Percentiles rank a stretch among this genome's conserved stretches.
Evolutionary conservation across 2,113 vertebrate genomes (phyloP).

Genomic region (Halcyon malimbica): DNA sequence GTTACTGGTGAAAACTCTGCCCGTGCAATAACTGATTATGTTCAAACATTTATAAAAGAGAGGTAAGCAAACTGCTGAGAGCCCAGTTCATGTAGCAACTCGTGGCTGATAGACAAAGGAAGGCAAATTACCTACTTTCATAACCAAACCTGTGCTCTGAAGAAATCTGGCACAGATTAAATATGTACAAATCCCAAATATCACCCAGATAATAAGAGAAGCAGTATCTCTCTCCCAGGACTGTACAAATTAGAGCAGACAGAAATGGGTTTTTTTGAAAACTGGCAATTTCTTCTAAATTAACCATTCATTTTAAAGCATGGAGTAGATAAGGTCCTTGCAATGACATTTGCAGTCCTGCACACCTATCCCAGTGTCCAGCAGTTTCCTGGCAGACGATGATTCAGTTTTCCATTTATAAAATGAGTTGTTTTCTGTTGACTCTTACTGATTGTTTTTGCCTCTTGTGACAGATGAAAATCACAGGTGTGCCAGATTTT

Average conservation of each 20-base stretch:
- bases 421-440: conserved; percentile 31
- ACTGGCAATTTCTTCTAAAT: background rate
- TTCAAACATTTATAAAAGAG: conserved; percentile 46
- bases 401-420: conserved; percentile 60
- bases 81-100: background rate
- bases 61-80: conserved; percentile 51
- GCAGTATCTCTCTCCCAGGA: background rate
- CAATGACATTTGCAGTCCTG: background rate
- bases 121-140: background rate
- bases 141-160: background rate
- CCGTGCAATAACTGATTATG: conserved; percentile 1
- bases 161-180: background rate
- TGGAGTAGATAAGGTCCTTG: background rate
- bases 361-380: background rate
- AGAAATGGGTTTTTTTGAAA: background rate
- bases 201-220: background rate
- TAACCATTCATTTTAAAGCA: background rate
- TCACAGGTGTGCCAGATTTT: conserved; percentile 43
- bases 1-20: background rate
- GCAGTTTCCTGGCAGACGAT: conserved; percentile 42
- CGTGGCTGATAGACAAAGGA: background rate
- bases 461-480: conserved; percentile 11
- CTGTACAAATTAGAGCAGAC: background rate
- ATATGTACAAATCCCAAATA: background rate
- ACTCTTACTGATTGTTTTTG: conserved; percentile 38